phyloP scores from a whole-genome alignment of 2,888 invertebrate species.

The Aphodius sticticus region DNA sequence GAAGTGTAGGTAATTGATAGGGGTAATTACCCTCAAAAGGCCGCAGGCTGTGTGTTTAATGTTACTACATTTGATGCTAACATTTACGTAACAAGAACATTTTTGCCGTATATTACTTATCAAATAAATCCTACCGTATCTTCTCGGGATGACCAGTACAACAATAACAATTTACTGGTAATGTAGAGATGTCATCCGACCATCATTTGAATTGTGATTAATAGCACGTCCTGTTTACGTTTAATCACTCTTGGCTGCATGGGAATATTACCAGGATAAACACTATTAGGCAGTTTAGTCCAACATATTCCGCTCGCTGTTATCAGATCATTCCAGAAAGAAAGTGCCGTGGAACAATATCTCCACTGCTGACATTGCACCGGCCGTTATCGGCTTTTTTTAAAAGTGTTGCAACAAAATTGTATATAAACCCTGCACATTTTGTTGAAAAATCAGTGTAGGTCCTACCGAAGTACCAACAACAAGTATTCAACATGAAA shows the following conservation, averaged over 20 bases:
- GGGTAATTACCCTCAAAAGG: too few species aligned
- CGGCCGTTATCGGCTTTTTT: not conserved
- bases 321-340: not conserved
- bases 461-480: not conserved
- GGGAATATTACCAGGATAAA: not conserved
- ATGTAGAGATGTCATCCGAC: not conserved
- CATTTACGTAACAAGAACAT: too few species aligned
- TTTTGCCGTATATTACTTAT: too few species aligned
- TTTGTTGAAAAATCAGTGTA: not conserved
- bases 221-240: not conserved
- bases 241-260: not conserved
- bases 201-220: not conserved
- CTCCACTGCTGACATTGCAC: not conserved
- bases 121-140: not conserved
- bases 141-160: not conserved
- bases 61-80: too few species aligned
- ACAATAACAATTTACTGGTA: not conserved
- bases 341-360: not conserved
- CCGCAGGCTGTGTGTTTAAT: too few species aligned
- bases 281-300: not conserved
- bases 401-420: not conserved
- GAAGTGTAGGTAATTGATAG: too few species aligned
- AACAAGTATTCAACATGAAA: not conserved
- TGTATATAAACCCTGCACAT: not conserved
- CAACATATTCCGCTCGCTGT: not conserved